A percentile compares a stretch with the other conserved stretches of the same genome.
phyloP scores from a whole-genome alignment of 2,888 invertebrate genomes.

The Endotricha flammealis region DNA sequence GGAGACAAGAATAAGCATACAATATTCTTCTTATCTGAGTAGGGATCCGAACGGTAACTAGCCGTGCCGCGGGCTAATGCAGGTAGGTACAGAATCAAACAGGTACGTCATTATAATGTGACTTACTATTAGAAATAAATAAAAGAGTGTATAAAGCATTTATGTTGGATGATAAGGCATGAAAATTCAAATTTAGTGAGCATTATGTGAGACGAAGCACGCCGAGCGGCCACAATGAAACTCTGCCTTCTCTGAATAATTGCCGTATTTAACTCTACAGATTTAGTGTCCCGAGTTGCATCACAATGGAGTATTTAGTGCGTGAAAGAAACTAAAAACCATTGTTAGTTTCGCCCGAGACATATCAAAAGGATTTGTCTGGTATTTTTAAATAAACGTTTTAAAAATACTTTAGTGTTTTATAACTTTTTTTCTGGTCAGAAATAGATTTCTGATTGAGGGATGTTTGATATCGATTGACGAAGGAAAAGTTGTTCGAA shows the following conservation, averaged over 20 bases:
- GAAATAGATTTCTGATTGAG: too few species aligned
- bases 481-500: background rate
- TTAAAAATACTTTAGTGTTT: too few species aligned
- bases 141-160: conserved; percentile 50
- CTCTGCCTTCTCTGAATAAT: conserved; percentile 64
- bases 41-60: conserved; percentile 6
- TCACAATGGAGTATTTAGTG: conserved; percentile 53
- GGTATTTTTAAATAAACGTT: background rate
- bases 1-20: conserved; percentile 8
- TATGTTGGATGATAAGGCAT: conserved; percentile 65
- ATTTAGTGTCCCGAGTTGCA: conserved; percentile 48
- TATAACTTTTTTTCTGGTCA: too few species aligned
- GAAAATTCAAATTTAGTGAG: conserved; percentile 66
- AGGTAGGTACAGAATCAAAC: background rate
- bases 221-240: conserved; percentile 54
- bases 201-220: conserved; percentile 43
- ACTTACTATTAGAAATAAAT: conserved; percentile 48
- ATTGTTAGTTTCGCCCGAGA: conserved; percentile 31
- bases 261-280: conserved; percentile 63
- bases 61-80: conserved; percentile 3
- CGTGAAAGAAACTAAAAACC: conserved; percentile 52
- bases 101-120: conserved; percentile 24
- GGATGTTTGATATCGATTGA: background rate
- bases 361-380: conserved; percentile 8
- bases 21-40: conserved; percentile 6